Base-by-base conservation (phyloP, 2,113 vertebrate genomes). In the Neoarius graeffei region DNA sequence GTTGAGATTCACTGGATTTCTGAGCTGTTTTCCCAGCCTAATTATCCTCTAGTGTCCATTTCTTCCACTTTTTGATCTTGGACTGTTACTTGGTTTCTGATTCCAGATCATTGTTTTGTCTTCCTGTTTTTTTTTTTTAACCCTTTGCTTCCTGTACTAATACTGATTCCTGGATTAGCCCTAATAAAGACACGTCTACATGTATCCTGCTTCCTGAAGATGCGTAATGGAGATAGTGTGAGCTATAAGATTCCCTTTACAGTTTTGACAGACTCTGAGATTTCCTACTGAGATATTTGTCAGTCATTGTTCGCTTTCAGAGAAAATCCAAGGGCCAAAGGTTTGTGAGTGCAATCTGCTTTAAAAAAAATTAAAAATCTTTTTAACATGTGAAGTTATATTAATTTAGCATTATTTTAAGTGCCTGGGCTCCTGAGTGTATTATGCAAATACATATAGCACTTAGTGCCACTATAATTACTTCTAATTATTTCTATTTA, bases 401-500 rank as follows among this genome's bases (percentile, higher is more conserved):
- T 35, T 23, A 23, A 19, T 27, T 19, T 35, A 0, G 4, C 1
- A 17, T 60, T 81, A 60, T 13, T 42, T 42, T 60, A 42, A 81
- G 20, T 42, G 10, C 20, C 30, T 23, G 10, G 30, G 10, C 59
- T 20, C 35, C 2, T 60, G 80, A 62, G 80, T 62, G 35, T 30
- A 42, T 81, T 59, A 81, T 59, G 56, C 57, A 60, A 81, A 60
- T 19, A 50, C 56, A 59, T 77, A 60, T 52, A 74, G 57, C 84
- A 62, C 7, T 85, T 62, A 64, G 35, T 62, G 42, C 14, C 15
- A 77, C 71, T 77, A 77, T 85, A 85, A 85, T 85, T 64, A 85
- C 48, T 77, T 64, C 23, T 48, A 62, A 85, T 85, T 85, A 85
- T 52, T 77, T 59, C 73, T 64, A 85, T 60, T 77, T 85, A 48